Percentiles rank a stretch among this genome's conserved stretches.
Conservation (phyloP, 2,113 vertebrate genomes). For the Lonchura striata region DNA sequence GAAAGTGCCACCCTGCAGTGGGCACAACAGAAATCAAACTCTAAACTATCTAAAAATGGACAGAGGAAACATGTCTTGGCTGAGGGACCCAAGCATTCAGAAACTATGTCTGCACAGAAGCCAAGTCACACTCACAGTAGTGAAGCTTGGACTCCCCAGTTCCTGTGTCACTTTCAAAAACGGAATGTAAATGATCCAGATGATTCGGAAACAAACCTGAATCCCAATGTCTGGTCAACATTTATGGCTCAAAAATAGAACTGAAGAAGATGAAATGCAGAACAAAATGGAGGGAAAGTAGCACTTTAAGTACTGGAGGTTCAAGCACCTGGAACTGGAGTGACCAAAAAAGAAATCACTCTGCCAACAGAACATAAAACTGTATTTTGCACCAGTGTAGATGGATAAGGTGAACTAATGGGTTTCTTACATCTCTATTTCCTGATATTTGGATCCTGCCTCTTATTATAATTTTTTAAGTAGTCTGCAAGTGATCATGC, state of each 20-base stretch:
- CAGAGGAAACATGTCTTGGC: not conserved
- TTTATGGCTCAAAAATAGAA: not conserved
- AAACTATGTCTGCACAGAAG: not conserved
- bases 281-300: fast-evolving
- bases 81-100: not conserved
- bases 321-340: not conserved
- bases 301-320: not conserved
- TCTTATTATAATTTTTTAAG: conserved; percentile 34
- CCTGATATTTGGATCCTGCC: not conserved
- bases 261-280: not conserved
- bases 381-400: not conserved
- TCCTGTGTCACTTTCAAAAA: not conserved
- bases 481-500: not conserved
- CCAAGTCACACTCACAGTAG: not conserved
- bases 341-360: not conserved
- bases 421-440: not conserved
- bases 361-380: not conserved
- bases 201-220: not conserved
- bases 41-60: not conserved
- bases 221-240: not conserved
- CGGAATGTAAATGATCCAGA: not conserved
- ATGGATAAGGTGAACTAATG: not conserved
- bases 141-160: not conserved
- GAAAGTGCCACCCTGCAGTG: not conserved
- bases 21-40: not conserved